Evolutionary conservation across 2,797 vertebrate species (phyloP).

Genomic region (Protosalanx chinensis): DNA sequence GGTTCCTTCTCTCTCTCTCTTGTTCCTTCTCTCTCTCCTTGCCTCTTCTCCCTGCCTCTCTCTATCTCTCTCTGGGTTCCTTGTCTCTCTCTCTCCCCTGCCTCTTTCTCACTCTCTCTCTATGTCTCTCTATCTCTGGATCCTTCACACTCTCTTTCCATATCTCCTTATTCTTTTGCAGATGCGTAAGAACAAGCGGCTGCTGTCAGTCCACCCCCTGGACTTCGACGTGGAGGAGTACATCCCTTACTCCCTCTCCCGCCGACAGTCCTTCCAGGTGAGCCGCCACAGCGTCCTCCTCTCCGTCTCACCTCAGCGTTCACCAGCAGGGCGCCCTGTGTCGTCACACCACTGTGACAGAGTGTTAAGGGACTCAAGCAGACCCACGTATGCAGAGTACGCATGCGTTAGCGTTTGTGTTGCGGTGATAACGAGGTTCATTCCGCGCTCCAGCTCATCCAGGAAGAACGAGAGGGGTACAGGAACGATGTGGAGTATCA

Average conservation of each 20-base stretch:
- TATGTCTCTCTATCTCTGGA: too few species aligned
- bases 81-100: neutral
- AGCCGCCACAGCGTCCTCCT: neutral
- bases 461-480: conserved; percentile 65
- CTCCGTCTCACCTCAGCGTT: neutral
- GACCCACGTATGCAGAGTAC: too few species aligned
- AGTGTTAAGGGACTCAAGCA: too few species aligned
- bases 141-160: neutral
- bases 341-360: too few species aligned
- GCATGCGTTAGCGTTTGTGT: too few species aligned
- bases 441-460: conserved; percentile 45
- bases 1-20: neutral
- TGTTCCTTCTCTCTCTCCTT: neutral
- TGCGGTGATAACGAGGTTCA: too few species aligned
- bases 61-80: too few species aligned
- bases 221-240: conserved; percentile 89
- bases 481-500: conserved; percentile 63
- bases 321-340: neutral
- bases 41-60: neutral
- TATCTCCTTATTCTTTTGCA: conserved; percentile 30
- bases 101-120: too few species aligned
- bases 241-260: conserved; percentile 71
- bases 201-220: conserved; percentile 85
- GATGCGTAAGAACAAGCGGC: conserved; percentile 85
- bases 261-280: conserved; percentile 73